Conservation (phyloP, 2,113 vertebrate species). For the Aegotheles bennettii region DNA sequence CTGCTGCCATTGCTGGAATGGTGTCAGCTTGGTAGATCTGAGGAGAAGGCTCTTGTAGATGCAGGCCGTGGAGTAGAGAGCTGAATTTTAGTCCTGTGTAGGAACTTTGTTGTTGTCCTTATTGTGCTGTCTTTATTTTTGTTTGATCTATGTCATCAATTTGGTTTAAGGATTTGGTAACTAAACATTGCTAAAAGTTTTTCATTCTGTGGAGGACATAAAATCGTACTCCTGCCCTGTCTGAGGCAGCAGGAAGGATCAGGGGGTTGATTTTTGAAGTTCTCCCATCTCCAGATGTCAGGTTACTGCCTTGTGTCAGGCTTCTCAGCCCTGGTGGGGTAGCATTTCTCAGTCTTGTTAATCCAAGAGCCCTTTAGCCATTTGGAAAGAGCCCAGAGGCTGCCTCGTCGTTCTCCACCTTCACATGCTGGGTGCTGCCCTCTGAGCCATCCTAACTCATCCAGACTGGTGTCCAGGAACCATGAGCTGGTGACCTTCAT, state of each 20-base stretch:
- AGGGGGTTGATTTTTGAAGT: background rate
- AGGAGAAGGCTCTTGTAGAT: background rate
- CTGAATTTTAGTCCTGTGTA: background rate
- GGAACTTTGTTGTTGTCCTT: background rate
- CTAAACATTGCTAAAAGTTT: background rate
- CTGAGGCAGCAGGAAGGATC: background rate
- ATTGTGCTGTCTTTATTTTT: background rate
- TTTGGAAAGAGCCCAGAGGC: background rate
- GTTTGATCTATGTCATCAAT: rapidly evolving
- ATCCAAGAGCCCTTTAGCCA: background rate
- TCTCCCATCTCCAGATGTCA: background rate
- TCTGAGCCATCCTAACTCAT: rapidly evolving
- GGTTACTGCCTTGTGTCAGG: background rate
- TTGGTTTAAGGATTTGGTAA: background rate
- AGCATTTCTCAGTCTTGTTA: background rate
- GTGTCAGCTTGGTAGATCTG: background rate
- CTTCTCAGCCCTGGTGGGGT: background rate
- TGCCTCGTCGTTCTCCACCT: background rate
- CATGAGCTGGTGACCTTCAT: background rate
- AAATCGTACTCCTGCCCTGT: background rate
- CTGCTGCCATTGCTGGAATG: background rate
- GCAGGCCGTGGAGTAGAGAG: background rate
- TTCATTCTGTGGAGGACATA: background rate
- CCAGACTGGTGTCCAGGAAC: background rate
- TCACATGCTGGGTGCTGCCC: background rate